Evolutionary conservation across 2,888 invertebrate species (phyloP).

Genomic region (Standfussiana lucernea): DNA sequence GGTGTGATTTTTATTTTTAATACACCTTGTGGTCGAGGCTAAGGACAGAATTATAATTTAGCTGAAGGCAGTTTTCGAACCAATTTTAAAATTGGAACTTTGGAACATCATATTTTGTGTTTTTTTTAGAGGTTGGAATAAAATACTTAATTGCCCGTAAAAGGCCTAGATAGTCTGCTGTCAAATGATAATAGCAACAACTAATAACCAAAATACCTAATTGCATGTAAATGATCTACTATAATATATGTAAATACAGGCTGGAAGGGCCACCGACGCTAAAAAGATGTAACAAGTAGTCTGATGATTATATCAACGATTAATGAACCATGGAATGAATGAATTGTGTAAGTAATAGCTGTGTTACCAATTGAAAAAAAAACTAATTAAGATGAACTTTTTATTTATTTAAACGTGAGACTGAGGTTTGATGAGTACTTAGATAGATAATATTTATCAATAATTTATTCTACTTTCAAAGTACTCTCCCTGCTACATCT

Average conservation of each 20-base stretch:
- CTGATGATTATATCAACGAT: not conserved
- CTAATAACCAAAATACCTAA: not conserved
- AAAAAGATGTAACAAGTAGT: too few relatives aligned
- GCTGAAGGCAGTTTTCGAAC: conserved; percentile 1
- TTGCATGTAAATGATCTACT: not conserved
- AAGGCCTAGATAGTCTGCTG: not conserved
- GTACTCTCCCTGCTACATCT: too few relatives aligned
- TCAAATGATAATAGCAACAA: not conserved
- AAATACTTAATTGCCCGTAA: not conserved
- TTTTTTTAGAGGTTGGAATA: not conserved
- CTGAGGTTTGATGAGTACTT: too few relatives aligned
- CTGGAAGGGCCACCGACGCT: too few relatives aligned
- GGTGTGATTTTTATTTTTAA: conserved; percentile 23
- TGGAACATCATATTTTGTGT: not conserved
- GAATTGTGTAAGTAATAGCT: not conserved
- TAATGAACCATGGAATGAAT: not conserved
- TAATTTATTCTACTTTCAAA: too few relatives aligned
- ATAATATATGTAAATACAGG: too few relatives aligned
- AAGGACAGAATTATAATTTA: conserved; percentile 15
- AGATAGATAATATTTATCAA: too few relatives aligned
- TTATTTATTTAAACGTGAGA: too few relatives aligned
- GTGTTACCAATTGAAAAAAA: not conserved
- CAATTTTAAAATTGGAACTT: not conserved
- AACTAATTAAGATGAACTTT: not conserved
- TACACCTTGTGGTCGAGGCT: not conserved